Evolutionary conservation across 92 coral and sea anemone genomes (phyloP), one percentile per base, ranked within the genome.

Genomic region (Porites cylindrica): DNA sequence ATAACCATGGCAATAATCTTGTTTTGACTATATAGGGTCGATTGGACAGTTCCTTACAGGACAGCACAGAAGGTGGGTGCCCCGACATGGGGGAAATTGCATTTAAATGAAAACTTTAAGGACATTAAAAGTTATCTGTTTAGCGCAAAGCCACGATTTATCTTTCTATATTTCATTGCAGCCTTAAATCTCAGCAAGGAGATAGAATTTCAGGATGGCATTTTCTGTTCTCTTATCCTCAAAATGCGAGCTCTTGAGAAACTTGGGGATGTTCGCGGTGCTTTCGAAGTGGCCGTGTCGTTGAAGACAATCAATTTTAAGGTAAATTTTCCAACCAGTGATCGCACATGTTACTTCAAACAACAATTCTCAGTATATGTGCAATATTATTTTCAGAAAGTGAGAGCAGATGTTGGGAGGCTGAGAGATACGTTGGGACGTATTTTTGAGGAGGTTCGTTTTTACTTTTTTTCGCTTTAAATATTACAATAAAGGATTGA

Each of bases 281-380:
- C 85, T 68, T 81, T 81, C 54, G n/a, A 16, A 52, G 29, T 81
- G 51, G 85, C 85, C 13, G 67, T 81, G 29, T 26, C 47, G 13
- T 16, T 81, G n/a, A 67, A 81, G 29, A 26, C 66, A 2, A 7
- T 53, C 17, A 51, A 81, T 3, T 53, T 53, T 0, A 32, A 81
- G 76, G 85, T 81, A 68, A 38, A 79, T 6, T 65, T 8, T 1
- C 0, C 1, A 12, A 38, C 47, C 6, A 38, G 6, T 7, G 47
- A 38, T 38, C 47, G 7, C 47, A 4, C 47, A 4, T 38, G 1
- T 32, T 8, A 3, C 17, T 70, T 70, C 23, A 51, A 7, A 32
- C 21, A 70, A 43, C 1, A 16, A 18, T 62, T 29, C 43, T 70
- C 17, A 65, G 20, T 10, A 16, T 0, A 6, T 14, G 0, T 8